These are phyloP conservation scores for Isoperla grammatica DNA, from an alignment of 2,888 invertebrate species.

Conservation along the genomic window DNA sequence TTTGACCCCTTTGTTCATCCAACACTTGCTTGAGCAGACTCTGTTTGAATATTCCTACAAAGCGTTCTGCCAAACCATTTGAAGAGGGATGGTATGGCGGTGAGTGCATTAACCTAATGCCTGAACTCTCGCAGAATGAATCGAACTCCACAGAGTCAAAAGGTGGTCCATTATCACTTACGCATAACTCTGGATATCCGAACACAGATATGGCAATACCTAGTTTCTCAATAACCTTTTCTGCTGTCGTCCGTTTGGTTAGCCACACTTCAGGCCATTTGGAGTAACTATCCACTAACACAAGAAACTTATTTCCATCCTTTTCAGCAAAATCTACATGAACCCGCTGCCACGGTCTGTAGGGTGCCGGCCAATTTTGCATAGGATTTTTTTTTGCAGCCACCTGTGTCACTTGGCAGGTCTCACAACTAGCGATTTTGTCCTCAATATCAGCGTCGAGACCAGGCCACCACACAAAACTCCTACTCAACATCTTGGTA, in stretches of 20 bases:
- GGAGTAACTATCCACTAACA: constrained; percentile 32
- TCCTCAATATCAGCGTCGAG: constrained; percentile 28
- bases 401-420: constrained; percentile 26
- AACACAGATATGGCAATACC: constrained; percentile 34
- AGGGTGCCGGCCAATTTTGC: constrained; percentile 32
- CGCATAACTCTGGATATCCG: constrained; percentile 33
- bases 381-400: constrained; percentile 23
- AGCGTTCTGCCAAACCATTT: constrained; percentile 24
- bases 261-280: constrained; percentile 33
- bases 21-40: not conserved
- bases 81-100: constrained; percentile 33
- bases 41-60: not conserved
- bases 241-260: constrained; percentile 28
- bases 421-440: constrained; percentile 14
- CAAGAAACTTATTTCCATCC: constrained; percentile 30
- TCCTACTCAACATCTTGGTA: constrained; percentile 21
- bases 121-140: constrained; percentile 26
- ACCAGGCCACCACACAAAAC: constrained; percentile 27
- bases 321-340: constrained; percentile 33
- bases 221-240: constrained; percentile 27
- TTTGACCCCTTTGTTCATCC: not conserved
- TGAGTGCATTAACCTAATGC: constrained; percentile 28
- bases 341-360: constrained; percentile 30
- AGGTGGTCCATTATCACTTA: constrained; percentile 34
- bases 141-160: constrained; percentile 35